Base-by-base conservation (phyloP, 2,113 vertebrate species). In the Rattus rattus region DNA sequence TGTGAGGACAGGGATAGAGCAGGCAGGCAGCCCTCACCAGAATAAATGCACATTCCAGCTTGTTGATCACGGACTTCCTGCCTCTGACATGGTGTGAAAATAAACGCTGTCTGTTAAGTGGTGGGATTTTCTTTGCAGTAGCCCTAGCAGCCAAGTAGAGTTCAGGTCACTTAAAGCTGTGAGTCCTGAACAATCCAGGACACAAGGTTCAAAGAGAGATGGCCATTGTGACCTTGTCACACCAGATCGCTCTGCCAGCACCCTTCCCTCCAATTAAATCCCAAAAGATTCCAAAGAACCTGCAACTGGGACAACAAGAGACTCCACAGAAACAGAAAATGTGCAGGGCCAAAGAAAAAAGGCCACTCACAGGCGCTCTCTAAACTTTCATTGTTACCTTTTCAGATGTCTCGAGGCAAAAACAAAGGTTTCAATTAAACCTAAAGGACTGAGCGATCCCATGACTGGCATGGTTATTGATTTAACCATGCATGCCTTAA, bases 331-430 rank as follows among this genome's bases (percentile, higher is more conserved):
- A 59, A 83, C 5, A 65, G 43, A 93, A 88, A 93, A 89, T 72
- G 14, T 11, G 56, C 19, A 5, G 14, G 59, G 22, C 30, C 84
- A 54, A 54, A 54, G 6, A 54, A 67, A 30, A 81, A 92, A 95
- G 81, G 28, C 54, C 49, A 36, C 54, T 94, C 39, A 72, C 80
- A 59, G 14, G 17, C 52, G 49, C 49, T 94, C 84, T 88, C 22
- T 52, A 94, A 19, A 39, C 92, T 96, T 97, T 94, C 79, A 85
- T 90, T 96, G 96, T 96, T 79, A 84, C 79, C 5, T 69, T 97
- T 95, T 97, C 88, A 94, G 97, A 24, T 94, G 61, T 88, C 30
- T 95, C 52, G 76, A 56, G 94, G 72, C 87, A 98, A 98, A 98
- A 98, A 93, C 90, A 94, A 94, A 95, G 49, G n/a, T 93, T 90